Percentiles rank a stretch among this genome's conserved stretches.
Conservation (phyloP, 2,888 invertebrate species). For the Orgyia antiqua region DNA sequence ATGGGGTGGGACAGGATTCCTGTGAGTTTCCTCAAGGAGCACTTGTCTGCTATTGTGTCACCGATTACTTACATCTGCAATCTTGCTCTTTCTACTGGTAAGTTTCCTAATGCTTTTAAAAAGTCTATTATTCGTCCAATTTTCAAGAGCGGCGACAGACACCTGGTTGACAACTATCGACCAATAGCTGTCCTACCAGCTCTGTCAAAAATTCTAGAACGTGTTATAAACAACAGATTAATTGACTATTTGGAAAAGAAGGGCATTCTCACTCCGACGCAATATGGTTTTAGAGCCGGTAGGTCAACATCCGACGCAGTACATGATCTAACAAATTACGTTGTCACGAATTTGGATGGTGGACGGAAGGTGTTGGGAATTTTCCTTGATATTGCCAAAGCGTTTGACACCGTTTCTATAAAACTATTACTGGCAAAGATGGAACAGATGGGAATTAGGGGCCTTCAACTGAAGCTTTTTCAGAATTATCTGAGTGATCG, state of each 20-base stretch:
- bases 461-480: not conserved
- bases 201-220: slow-evolving; percentile 15
- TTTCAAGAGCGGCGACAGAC: slow-evolving; percentile 11
- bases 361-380: slow-evolving; percentile 3
- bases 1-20: not conserved
- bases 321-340: slow-evolving; percentile 4
- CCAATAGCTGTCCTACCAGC: slow-evolving; percentile 14
- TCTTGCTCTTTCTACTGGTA: slow-evolving; percentile 3
- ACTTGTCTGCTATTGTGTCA: slow-evolving; percentile 3
- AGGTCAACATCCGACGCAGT: slow-evolving; percentile 7
- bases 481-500: not conserved
- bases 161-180: slow-evolving; percentile 14
- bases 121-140: slow-evolving; percentile 13
- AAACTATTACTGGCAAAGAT: not conserved
- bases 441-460: slow-evolving; percentile 2
- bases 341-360: slow-evolving; percentile 4
- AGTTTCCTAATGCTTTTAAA: slow-evolving; percentile 14
- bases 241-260: slow-evolving; percentile 4
- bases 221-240: slow-evolving; percentile 8
- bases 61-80: slow-evolving; percentile 6
- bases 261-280: slow-evolving; percentile 2
- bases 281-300: slow-evolving; percentile 4
- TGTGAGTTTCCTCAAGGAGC: slow-evolving; percentile 1
- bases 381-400: slow-evolving; percentile 5
- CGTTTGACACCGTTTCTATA: slow-evolving; percentile 4